Percentiles rank a stretch among this genome's conserved stretches.
Conservation (phyloP, 92 coral and sea anemone species). For the Metridium senile region DNA sequence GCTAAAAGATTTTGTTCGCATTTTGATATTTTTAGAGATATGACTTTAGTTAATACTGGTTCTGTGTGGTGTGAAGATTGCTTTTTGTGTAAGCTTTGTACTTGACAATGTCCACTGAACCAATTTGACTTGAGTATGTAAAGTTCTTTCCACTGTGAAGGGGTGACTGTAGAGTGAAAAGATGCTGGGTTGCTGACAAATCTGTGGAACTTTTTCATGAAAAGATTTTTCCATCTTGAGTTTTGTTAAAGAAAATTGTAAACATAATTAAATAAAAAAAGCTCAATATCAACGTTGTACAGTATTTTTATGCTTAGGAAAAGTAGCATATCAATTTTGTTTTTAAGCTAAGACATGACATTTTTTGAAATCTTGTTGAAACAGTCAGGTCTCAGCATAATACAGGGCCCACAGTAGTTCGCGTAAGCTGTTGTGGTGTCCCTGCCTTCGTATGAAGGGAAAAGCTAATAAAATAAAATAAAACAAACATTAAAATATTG, state of each 20-base stretch:
- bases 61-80: slow-evolving; percentile 33
- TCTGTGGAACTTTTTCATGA: slow-evolving; percentile 63
- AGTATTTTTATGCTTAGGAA: background rate
- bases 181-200: slow-evolving; percentile 64
- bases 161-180: slow-evolving; percentile 58
- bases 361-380: too few relatives aligned
- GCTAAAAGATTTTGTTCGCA: slow-evolving; percentile 75
- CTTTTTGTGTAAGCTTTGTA: slow-evolving; percentile 66
- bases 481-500: background rate
- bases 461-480: background rate
- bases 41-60: slow-evolving; percentile 44
- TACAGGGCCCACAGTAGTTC: too few relatives aligned
- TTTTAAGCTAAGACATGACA: too few relatives aligned
- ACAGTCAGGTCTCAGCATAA: too few relatives aligned
- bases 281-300: background rate
- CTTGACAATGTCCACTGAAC: slow-evolving; percentile 94
- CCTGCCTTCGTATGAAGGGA: too few relatives aligned
- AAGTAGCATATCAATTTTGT: too few relatives aligned
- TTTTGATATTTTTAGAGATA: slow-evolving; percentile 73
- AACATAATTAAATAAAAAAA: background rate
- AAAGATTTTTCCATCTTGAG: slow-evolving; percentile 74
- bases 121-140: slow-evolving; percentile 81
- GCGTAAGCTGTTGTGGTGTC: too few relatives aligned
- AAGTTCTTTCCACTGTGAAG: slow-evolving; percentile 87
- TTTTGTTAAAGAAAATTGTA: background rate